Percentiles rank a stretch among this genome's conserved stretches.
Evolutionary conservation across 2,797 vertebrate genomes (phyloP).

Genomic region (Muscicapa comitata): DNA sequence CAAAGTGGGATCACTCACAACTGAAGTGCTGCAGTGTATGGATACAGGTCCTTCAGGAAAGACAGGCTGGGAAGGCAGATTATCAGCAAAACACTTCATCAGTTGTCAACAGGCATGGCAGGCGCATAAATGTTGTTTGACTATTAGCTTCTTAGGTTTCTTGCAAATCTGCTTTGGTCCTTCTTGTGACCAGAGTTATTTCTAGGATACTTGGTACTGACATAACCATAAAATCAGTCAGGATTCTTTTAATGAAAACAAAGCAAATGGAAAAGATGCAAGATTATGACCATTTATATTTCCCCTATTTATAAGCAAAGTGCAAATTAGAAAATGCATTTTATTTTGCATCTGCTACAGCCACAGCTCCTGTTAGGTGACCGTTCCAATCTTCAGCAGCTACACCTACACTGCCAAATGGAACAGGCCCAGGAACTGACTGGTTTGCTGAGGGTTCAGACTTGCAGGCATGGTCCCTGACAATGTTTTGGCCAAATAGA

Average conservation of each 20-base stretch:
- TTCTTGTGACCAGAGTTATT: not conserved
- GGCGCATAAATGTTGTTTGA: not conserved
- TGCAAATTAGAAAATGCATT: not conserved
- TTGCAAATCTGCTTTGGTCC: not conserved
- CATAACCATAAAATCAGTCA: not conserved
- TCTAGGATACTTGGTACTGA: not conserved
- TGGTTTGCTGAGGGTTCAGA: not conserved
- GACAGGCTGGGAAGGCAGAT: not conserved
- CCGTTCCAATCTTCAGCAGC: not conserved
- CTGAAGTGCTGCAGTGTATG: no score
- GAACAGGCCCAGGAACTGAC: not conserved
- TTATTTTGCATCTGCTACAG: not conserved
- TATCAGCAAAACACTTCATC: no score
- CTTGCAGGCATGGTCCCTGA: not conserved
- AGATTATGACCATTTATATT: not conserved
- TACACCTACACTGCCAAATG: not conserved
- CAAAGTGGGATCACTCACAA: fast-evolving
- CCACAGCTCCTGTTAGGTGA: fast-evolving
- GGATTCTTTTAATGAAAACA: not conserved
- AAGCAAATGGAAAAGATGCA: not conserved
- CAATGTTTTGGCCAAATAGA: not conserved
- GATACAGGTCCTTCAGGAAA: not conserved
- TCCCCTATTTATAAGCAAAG: not conserved
- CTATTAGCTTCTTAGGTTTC: not conserved
- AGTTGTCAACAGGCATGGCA: not conserved